These are phyloP conservation scores for Alces alces DNA, from an alignment of 2,113 vertebrate genomes.

Conservation along the genomic window DNA sequence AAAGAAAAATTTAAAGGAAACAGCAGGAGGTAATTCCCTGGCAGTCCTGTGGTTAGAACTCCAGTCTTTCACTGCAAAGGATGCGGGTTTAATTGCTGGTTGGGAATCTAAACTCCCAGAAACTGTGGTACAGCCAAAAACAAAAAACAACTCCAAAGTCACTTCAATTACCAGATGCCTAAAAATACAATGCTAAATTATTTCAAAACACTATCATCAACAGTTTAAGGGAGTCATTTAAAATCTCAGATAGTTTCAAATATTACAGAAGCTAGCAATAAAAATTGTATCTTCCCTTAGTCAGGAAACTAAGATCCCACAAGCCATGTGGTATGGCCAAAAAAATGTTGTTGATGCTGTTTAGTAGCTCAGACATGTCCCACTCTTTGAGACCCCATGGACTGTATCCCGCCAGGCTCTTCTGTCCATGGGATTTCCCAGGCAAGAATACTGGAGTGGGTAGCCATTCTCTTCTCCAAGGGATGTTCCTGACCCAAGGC, in stretches of 20 bases:
- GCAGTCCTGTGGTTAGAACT: background rate
- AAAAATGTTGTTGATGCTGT: background rate
- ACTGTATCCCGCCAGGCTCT: background rate
- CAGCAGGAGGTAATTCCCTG: background rate
- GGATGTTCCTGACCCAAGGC: background rate
- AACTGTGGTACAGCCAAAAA: background rate
- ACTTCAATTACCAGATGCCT: constrained; percentile 13
- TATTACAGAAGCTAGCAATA: constrained; percentile 33
- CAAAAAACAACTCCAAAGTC: background rate
- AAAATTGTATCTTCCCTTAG: background rate
- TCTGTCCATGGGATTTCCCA: background rate
- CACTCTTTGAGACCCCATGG: background rate
- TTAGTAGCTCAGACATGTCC: background rate
- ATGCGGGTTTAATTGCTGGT: background rate
- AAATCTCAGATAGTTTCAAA: constrained; percentile 15
- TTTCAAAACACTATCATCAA: constrained; percentile 43
- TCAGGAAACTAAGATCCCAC: background rate
- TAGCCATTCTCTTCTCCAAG: background rate
- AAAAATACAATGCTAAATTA: constrained; percentile 13
- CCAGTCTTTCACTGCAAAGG: background rate
- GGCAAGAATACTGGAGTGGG: background rate
- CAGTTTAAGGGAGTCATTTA: constrained; percentile 32
- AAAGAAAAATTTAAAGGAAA: background rate
- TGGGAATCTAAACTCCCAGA: background rate
- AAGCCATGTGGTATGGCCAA: background rate